A percentile compares a stretch with the other conserved stretches of the same genome.
These are phyloP conservation scores for Agrilus biguttatus DNA, from an alignment of 2,888 invertebrate species.

Conservation along the genomic window DNA sequence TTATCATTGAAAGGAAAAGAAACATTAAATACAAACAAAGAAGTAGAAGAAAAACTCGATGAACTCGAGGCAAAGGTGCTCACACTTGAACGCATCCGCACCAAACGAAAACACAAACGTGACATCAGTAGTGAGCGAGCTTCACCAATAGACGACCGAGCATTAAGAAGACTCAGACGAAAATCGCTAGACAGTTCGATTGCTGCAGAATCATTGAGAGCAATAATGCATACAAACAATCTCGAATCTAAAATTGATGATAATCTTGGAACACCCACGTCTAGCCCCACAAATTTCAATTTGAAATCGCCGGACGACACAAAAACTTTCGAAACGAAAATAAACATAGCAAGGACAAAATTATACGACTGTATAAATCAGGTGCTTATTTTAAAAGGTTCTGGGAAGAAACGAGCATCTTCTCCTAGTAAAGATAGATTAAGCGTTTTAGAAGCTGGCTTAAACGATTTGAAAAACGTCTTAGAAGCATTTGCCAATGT, in stretches of 20 bases:
- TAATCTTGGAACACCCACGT: constrained; percentile 38
- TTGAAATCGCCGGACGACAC: constrained; percentile 17
- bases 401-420: constrained; percentile 46
- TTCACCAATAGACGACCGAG: constrained; percentile 33
- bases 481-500: constrained; percentile 35
- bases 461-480: constrained; percentile 47
- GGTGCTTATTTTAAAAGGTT: constrained; percentile 43
- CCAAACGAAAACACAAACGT: constrained; percentile 32
- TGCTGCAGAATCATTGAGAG: constrained; percentile 66
- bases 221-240: constrained; percentile 59
- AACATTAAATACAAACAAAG: constrained; percentile 65
- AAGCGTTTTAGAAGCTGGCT: constrained; percentile 48
- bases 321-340: constrained; percentile 22
- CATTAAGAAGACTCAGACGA: constrained; percentile 44
- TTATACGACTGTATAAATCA: constrained; percentile 52
- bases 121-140: constrained; percentile 30
- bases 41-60: constrained; percentile 72
- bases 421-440: constrained; percentile 52
- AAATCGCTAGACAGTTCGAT: constrained; percentile 69
- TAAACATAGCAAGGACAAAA: constrained; percentile 47
- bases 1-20: constrained; percentile 69
- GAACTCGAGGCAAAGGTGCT: constrained; percentile 67
- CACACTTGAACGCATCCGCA: constrained; percentile 41
- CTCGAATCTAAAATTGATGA: constrained; percentile 58
- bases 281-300: constrained; percentile 24